Conservation (phyloP, 1,140 invertebrate genomes). For the Tetragonula clypearis region DNA sequence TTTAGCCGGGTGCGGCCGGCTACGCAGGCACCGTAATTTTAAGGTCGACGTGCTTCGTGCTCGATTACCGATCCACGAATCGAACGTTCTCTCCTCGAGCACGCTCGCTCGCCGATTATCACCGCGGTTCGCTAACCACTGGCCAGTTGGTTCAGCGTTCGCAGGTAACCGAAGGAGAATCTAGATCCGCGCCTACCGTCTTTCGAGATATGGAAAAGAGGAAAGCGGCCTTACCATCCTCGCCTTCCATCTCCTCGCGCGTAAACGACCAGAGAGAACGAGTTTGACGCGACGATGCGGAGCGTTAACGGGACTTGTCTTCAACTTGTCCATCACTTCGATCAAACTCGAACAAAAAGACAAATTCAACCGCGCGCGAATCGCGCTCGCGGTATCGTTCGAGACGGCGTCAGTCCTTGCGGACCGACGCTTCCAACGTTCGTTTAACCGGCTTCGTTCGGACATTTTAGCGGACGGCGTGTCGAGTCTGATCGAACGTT, state of each 20-base stretch:
- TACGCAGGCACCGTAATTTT: conserved; percentile 23
- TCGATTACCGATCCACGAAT: neutral
- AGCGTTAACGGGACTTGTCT: conserved; percentile 70
- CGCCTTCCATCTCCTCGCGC: neutral
- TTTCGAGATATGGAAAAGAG: neutral
- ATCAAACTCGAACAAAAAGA: neutral
- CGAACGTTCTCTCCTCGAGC: neutral
- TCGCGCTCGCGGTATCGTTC: neutral
- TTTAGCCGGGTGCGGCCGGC: conserved; percentile 20
- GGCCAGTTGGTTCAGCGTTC: no score
- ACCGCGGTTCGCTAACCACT: no score
- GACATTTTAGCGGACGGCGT: no score
- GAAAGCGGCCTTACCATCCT: conserved; percentile 19
- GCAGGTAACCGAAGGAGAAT: no score
- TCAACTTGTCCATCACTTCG: conserved; percentile 27
- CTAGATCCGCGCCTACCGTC: no score
- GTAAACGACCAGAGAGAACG: conserved; percentile 8
- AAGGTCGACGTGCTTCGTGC: conserved; percentile 26
- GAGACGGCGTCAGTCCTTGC: no score
- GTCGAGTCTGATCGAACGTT: no score
- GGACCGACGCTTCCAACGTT: no score
- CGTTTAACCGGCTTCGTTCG: no score
- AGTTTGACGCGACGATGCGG: conserved; percentile 49
- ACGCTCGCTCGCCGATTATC: no score
- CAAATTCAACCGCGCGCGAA: no score